phyloP scores from a whole-genome alignment of 2,797 vertebrate genomes.

The Sebastes steindachneri region DNA sequence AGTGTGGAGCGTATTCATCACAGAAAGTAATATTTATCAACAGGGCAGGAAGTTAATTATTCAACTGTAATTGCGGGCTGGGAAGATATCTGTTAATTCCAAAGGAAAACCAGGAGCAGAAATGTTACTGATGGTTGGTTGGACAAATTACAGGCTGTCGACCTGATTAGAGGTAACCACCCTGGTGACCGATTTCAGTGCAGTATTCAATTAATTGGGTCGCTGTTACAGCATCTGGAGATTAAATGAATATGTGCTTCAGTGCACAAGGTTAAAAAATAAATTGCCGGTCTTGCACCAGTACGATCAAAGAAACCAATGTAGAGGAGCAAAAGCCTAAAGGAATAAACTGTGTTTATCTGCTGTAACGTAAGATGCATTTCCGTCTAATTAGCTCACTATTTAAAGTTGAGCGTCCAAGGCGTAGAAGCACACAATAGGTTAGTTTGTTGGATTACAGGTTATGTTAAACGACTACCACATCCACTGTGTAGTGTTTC shows the following conservation, averaged over 20 bases:
- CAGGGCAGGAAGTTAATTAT: constrained; percentile 38
- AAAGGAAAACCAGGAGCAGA: constrained; percentile 41
- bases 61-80: constrained; percentile 16
- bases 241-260: constrained; percentile 31
- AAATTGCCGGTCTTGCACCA: neutral
- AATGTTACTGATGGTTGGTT: constrained; percentile 46
- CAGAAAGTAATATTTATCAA: constrained; percentile 37
- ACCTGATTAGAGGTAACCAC: constrained; percentile 48
- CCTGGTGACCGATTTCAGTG: constrained; percentile 24
- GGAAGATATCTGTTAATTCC: constrained; percentile 26
- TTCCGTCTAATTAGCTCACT: neutral
- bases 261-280: constrained; percentile 16
- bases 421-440: neutral
- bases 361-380: neutral
- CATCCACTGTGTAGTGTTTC: neutral
- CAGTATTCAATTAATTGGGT: constrained; percentile 44
- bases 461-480: neutral
- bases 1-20: neutral
- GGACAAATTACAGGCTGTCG: constrained; percentile 55
- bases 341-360: neutral
- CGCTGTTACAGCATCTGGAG: constrained; percentile 28
- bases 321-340: neutral
- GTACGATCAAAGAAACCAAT: neutral
- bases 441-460: neutral
- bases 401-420: neutral